Conservation (phyloP, 2,113 vertebrate genomes). For the Zapornia atra region DNA sequence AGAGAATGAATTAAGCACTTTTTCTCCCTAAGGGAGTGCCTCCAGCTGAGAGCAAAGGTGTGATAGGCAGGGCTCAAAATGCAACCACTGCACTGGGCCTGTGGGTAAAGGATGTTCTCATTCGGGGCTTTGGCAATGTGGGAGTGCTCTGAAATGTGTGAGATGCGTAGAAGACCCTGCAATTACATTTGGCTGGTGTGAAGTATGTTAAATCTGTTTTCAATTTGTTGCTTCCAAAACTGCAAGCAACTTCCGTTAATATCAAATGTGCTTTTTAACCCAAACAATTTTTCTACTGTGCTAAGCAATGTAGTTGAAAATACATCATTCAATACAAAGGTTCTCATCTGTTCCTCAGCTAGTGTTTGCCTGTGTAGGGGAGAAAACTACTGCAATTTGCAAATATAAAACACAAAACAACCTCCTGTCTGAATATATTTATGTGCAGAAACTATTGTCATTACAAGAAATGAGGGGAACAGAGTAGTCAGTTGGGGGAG, state of each 20-base stretch:
- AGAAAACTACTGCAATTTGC: not conserved
- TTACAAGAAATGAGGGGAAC: not conserved
- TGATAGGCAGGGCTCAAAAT: not conserved
- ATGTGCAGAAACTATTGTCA: not conserved
- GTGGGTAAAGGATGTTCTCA: not conserved
- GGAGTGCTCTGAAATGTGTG: not conserved
- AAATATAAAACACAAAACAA: not conserved
- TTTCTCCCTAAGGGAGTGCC: not conserved
- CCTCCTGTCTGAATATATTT: not conserved
- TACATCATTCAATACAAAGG: not conserved
- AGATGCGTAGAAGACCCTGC: not conserved
- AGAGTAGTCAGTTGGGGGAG: constrained; percentile 25
- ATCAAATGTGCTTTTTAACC: not conserved
- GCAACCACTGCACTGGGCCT: not conserved
- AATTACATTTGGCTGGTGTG: not conserved
- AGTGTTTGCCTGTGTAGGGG: not conserved
- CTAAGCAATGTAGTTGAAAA: not conserved
- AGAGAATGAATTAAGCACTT: not conserved
- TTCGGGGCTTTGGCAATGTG: not conserved
- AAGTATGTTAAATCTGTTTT: not conserved
- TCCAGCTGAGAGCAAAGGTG: not conserved
- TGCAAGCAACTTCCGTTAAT: not conserved
- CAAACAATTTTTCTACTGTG: not conserved
- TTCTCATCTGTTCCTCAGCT: not conserved
- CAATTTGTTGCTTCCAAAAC: not conserved